Conservation (phyloP, 2,113 vertebrate genomes). For the Rhineura floridana region DNA sequence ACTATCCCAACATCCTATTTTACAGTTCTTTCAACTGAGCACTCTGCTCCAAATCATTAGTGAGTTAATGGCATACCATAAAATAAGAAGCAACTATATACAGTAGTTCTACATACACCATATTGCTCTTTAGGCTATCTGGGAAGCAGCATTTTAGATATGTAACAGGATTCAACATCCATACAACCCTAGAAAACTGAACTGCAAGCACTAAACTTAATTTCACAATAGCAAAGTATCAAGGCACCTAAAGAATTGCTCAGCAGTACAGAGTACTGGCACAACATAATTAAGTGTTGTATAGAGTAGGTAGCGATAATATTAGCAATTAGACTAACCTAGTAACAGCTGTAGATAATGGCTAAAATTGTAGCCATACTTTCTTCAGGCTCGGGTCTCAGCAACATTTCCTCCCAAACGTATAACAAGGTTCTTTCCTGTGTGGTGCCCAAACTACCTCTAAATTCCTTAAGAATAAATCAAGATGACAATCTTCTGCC, state of each 20-base stretch:
- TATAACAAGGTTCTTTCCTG: background rate
- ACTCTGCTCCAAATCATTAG: background rate
- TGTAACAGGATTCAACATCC: background rate
- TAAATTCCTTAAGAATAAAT: background rate
- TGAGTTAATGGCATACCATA: accelerated
- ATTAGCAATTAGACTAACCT: background rate
- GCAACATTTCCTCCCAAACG: background rate
- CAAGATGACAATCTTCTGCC: background rate
- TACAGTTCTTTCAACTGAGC: background rate
- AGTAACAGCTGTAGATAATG: background rate
- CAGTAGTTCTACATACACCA: background rate
- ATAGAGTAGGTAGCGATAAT: background rate
- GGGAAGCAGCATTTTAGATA: background rate
- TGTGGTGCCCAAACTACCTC: background rate
- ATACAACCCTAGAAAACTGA: background rate
- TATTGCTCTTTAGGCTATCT: background rate
- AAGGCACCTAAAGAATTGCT: background rate
- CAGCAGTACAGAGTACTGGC: background rate
- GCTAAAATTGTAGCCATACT: background rate
- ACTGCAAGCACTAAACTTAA: background rate
- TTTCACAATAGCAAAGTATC: background rate
- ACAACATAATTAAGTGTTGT: background rate
- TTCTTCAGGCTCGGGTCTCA: background rate
- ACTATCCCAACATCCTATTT: background rate
- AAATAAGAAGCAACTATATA: background rate